phyloP scores from a whole-genome alignment of 2,113 vertebrate species.

The Phocoena sinus region DNA sequence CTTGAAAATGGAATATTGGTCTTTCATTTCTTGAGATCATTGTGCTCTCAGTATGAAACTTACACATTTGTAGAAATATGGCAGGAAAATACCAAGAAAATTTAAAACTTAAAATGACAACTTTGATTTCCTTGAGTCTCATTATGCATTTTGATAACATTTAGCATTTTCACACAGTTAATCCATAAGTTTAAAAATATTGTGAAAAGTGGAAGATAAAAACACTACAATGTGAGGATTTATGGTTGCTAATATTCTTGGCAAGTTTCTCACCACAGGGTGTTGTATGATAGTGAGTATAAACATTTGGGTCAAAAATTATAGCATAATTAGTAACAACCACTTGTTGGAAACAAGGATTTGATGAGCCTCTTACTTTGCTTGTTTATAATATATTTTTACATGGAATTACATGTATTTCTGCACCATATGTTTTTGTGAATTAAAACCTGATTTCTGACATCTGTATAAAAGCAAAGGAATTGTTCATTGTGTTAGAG shows the following conservation, averaged over 20 bases:
- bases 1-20: not conserved
- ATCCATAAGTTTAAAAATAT: not conserved
- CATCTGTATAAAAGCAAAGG: not conserved
- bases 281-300: not conserved
- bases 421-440: not conserved
- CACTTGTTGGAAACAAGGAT: not conserved
- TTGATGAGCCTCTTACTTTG: not conserved
- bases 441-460: not conserved
- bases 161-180: not conserved
- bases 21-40: not conserved
- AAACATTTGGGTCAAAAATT: not conserved
- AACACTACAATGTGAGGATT: not conserved
- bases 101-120: not conserved
- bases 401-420: not conserved
- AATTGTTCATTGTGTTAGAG: not conserved
- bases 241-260: not conserved
- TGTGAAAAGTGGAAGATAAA: not conserved
- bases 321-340: not conserved
- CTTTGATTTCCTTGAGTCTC: not conserved
- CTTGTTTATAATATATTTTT: not conserved
- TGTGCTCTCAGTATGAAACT: not conserved
- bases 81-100: not conserved
- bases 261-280: not conserved
- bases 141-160: not conserved
- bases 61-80: not conserved